These are phyloP conservation scores for Barbus barbus DNA, from an alignment of 2,113 vertebrate species.

Conservation along the genomic window DNA sequence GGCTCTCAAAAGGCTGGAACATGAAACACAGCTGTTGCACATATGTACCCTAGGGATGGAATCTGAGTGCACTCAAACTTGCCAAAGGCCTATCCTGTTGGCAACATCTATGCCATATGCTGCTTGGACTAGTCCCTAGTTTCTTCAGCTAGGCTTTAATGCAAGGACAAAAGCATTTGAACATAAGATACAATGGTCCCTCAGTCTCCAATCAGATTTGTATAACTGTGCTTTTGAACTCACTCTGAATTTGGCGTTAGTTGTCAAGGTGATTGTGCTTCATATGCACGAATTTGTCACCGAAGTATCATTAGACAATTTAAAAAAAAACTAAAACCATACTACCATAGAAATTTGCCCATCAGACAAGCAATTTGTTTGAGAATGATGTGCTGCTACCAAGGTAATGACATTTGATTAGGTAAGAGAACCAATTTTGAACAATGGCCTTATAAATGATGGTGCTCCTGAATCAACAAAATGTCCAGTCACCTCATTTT, in stretches of 20 bases:
- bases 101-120: constrained; percentile 11
- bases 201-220: neutral
- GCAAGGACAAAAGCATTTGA: neutral
- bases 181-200: neutral
- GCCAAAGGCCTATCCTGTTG: constrained; percentile 6
- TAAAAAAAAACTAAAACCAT: neutral
- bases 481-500: neutral
- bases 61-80: neutral
- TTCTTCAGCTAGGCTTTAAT: neutral
- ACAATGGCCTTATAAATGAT: neutral
- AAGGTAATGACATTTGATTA: constrained; percentile 2
- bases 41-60: neutral
- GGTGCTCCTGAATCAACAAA: neutral
- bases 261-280: constrained; percentile 14
- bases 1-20: neutral
- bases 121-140: neutral
- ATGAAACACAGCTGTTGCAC: constrained; percentile 20
- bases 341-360: neutral
- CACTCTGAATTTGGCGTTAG: neutral
- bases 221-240: neutral
- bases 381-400: neutral
- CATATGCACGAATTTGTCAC: neutral
- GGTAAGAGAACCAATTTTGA: neutral
- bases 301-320: neutral
- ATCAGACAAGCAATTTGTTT: neutral